These are phyloP conservation scores for Monodelphis domestica DNA, from an alignment of 2,797 vertebrate genomes.

Conservation along the genomic window DNA sequence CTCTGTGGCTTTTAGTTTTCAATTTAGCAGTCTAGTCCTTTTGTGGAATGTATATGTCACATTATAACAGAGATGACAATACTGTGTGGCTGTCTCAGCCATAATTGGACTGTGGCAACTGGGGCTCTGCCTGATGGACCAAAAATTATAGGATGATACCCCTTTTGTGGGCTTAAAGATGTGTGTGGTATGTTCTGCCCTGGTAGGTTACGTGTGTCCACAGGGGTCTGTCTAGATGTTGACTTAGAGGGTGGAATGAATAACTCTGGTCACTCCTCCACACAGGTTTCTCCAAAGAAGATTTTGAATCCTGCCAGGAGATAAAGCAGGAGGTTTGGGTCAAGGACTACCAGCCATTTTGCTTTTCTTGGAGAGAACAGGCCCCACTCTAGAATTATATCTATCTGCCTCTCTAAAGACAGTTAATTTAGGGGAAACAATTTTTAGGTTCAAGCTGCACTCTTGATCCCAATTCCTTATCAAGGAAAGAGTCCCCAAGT, in stretches of 20 bases:
- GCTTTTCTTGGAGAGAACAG: background rate
- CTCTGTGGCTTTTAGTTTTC: background rate
- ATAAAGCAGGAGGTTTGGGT: background rate
- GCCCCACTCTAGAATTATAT: background rate
- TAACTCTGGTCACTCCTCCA: background rate
- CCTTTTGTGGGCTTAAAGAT: background rate
- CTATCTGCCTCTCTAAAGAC: background rate
- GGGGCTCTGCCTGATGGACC: background rate
- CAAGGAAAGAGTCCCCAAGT: background rate
- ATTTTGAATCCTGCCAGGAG: background rate
- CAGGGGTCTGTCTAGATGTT: background rate
- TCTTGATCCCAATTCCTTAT: background rate
- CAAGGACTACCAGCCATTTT: background rate
- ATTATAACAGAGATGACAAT: background rate
- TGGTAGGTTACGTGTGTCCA: background rate
- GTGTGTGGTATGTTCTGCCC: background rate
- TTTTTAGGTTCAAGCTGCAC: background rate
- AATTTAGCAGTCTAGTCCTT: background rate
- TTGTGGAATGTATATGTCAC: background rate
- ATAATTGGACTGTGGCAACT: background rate
- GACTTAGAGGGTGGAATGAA: background rate
- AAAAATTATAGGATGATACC: background rate
- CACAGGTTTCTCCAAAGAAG: background rate
- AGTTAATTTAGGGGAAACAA: background rate
- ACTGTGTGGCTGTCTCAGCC: background rate